Evolutionary conservation across 2,113 vertebrate species (phyloP).

Genomic region (Crotalus horridus): DNA sequence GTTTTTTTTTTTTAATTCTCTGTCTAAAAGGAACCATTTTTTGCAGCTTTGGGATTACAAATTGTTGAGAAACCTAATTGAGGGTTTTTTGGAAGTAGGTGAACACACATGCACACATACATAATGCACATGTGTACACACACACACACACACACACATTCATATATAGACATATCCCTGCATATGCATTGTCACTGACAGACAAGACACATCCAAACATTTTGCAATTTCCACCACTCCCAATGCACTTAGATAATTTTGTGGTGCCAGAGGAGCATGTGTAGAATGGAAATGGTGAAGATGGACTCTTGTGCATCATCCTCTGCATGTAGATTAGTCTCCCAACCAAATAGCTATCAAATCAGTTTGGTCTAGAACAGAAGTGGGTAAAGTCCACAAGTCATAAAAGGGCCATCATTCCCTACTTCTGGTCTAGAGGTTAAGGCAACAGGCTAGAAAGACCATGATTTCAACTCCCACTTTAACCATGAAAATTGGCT

Average conservation of each 20-base stretch:
- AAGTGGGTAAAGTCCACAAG: no score
- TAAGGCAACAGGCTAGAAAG: background rate
- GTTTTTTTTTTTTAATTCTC: background rate
- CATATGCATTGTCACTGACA: background rate
- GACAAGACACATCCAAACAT: background rate
- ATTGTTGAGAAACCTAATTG: background rate
- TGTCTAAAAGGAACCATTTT: background rate
- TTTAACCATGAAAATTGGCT: background rate
- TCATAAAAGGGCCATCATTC: no score
- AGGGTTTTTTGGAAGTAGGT: background rate
- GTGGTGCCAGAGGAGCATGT: background rate
- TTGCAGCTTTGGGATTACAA: background rate
- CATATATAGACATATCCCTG: background rate
- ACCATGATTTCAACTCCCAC: background rate
- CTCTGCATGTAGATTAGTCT: background rate
- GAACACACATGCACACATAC: background rate
- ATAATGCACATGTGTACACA: no score
- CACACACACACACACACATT: background rate
- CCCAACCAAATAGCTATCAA: background rate
- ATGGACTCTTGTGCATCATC: background rate
- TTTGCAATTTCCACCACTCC: background rate
- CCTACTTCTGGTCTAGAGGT: background rate
- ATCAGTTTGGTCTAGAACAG: background rate
- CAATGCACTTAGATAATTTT: background rate
- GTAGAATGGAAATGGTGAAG: background rate